Evolutionary conservation across 2,113 vertebrate genomes (phyloP), one percentile per base, ranked within the genome.

Genomic region (Charadrius vociferus): DNA sequence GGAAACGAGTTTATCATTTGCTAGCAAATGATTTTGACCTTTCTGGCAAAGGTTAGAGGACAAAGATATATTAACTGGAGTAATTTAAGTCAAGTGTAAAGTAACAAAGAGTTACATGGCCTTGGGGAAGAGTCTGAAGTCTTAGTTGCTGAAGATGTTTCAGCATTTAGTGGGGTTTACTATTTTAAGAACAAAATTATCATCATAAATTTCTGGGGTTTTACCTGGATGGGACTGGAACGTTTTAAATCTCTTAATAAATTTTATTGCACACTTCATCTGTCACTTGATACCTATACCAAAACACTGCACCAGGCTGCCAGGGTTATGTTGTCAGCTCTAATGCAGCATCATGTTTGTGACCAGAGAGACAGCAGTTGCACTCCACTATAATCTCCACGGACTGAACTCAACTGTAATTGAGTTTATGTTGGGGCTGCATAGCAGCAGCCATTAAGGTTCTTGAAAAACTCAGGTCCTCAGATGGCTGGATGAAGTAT

Each of bases 21-120:
- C 71, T 86, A 81, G 90, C 67, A 96, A 97, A 94, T 97, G 50
- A 94, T 95, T 97, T 93, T 92, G 85, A 97, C 95, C 94, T 92
- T 96, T 97, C 95, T 93, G 65, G 86, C 68, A 97, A 97, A 97
- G 96, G 95, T 96, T 93, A 95, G 95, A 92, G 75, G 82, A 95
- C 88, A 95, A 93, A 95, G 72, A 92, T 92, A 80, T 43, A 95
- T 97, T 96, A 97, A 93, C 63, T 59, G 29, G 14, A 62, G 79
- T 92, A 81, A 96, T 94, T 92, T 90, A 93, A 94, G 63, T 88
- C 85, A 92, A 93, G 75, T 83, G 71, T 91, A 83, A 94, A 83
- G 50, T 93, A 90, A 90, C 66, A 18, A 58, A 91, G 90, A 80
- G 39, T 96, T 96, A 95, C 85, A 41, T 24, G 85, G 93, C 94